A percentile compares a stretch with the other conserved stretches of the same genome.
phyloP scores from a whole-genome alignment of 2,888 invertebrate genomes.

The Drosophila nr. perissopoda region DNA sequence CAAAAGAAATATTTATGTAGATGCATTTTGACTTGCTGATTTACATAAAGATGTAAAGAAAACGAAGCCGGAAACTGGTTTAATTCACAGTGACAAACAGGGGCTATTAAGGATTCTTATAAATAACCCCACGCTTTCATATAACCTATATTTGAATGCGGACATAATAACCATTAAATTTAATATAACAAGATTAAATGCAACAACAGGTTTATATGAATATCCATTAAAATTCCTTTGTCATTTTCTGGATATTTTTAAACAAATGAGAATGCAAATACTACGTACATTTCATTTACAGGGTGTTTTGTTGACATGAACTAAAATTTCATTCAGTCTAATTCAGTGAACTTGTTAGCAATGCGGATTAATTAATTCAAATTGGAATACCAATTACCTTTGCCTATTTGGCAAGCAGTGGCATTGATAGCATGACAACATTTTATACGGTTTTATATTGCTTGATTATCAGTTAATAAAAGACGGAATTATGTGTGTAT shows the following conservation, averaged over 20 bases:
- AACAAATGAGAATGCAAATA: conserved; percentile 27
- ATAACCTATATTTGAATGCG: conserved; percentile 9
- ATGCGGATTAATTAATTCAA: background rate
- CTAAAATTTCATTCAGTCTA: background rate
- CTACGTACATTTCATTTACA: conserved; percentile 10
- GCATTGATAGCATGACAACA: background rate
- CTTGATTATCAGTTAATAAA: conserved; percentile 27
- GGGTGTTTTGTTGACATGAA: conserved; percentile 11
- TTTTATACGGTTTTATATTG: conserved; percentile 6
- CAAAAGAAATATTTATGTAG: background rate
- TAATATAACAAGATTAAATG: conserved; percentile 18
- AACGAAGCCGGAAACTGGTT: conserved; percentile 25
- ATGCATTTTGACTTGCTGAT: conserved; percentile 7
- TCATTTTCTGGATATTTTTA: conserved; percentile 28
- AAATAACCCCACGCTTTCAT: conserved; percentile 7
- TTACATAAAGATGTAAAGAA: conserved; percentile 1
- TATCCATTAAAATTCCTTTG: conserved; percentile 11
- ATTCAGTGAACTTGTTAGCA: background rate
- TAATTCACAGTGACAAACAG: background rate
- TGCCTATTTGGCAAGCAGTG: background rate
- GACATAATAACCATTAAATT: conserved; percentile 27
- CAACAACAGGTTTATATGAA: conserved; percentile 31
- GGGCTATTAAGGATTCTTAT: background rate
- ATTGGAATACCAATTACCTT: background rate
- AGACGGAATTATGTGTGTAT: background rate